A percentile compares a stretch with the other conserved stretches of the same genome.
These are phyloP conservation scores for Acanthosepion esculentum DNA, from an alignment of 2,888 invertebrate genomes.

Conservation along the genomic window DNA sequence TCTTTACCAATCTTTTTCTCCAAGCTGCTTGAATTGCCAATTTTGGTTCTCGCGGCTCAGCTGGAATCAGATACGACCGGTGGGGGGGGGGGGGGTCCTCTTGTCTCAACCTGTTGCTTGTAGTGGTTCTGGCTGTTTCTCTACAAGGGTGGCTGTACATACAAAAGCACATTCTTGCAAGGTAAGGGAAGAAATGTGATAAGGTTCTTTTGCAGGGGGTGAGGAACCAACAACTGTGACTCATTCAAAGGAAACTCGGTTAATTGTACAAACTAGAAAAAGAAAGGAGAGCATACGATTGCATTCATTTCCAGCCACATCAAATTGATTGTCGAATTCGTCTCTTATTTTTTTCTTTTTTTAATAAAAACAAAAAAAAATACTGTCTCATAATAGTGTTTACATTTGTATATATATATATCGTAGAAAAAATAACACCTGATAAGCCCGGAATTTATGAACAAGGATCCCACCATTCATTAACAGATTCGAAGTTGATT, in stretches of 20 bases:
- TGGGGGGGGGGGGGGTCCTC: no score
- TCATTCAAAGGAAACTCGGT: not conserved
- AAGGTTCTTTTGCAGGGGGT: not conserved
- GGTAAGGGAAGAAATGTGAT: not conserved
- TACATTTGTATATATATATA: no score
- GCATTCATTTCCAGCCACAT: no score
- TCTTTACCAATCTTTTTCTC: not conserved
- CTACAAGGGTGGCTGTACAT: not conserved
- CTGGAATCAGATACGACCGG: not conserved
- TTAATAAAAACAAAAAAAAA: no score
- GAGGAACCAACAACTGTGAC: not conserved
- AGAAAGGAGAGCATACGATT: no score
- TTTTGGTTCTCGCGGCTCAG: not conserved
- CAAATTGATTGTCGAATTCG: no score
- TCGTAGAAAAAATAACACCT: no score
- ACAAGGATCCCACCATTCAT: no score
- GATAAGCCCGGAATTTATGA: no score
- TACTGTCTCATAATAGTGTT: no score
- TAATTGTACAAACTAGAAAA: not conserved
- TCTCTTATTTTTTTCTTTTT: no score
- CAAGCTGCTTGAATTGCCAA: not conserved
- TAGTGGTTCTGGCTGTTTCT: not conserved
- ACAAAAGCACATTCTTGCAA: not conserved
- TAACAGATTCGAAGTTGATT: no score
- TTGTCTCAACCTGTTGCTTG: not conserved